A percentile compares a stretch with the other conserved stretches of the same genome.
Evolutionary conservation across 2,113 vertebrate species (phyloP).

Genomic region (Cynocephalus volans): DNA sequence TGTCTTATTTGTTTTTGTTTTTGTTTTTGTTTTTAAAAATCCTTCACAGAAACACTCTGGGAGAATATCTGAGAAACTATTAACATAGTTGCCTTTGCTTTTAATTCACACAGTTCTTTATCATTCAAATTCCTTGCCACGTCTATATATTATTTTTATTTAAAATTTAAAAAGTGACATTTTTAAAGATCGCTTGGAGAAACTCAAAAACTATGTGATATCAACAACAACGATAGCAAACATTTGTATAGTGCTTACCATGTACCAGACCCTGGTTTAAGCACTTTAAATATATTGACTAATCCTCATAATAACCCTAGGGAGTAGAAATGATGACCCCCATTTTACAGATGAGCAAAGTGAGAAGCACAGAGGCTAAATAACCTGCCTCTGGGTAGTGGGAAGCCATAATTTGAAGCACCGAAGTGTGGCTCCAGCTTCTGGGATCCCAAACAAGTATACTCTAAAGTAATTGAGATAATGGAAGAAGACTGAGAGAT

Average conservation of each 20-base stretch:
- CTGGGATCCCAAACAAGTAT: not conserved
- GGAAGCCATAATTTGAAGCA: not conserved
- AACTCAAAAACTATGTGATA: not conserved
- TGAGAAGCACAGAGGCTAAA: not conserved
- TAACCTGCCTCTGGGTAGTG: not conserved
- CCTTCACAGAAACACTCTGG: not conserved
- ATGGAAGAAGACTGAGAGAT: not conserved
- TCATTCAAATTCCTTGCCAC: not conserved
- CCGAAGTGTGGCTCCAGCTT: not conserved
- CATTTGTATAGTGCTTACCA: not conserved
- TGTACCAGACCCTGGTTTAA: not conserved
- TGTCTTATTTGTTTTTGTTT: not conserved
- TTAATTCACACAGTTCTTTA: not conserved
- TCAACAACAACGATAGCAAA: not conserved
- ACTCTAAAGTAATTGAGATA: not conserved
- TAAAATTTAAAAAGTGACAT: not conserved
- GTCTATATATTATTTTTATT: not conserved
- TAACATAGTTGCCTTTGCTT: not conserved
- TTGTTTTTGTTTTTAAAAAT: not conserved
- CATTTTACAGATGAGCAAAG: constrained; percentile 18
- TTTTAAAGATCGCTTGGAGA: not conserved
- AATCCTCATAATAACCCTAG: not conserved
- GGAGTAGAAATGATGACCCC: not conserved
- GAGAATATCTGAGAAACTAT: not conserved
- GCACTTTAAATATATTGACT: not conserved